Evolutionary conservation across 2,113 vertebrate genomes (phyloP), one percentile per base, ranked within the genome.

Genomic region (Seriola dumerili): DNA sequence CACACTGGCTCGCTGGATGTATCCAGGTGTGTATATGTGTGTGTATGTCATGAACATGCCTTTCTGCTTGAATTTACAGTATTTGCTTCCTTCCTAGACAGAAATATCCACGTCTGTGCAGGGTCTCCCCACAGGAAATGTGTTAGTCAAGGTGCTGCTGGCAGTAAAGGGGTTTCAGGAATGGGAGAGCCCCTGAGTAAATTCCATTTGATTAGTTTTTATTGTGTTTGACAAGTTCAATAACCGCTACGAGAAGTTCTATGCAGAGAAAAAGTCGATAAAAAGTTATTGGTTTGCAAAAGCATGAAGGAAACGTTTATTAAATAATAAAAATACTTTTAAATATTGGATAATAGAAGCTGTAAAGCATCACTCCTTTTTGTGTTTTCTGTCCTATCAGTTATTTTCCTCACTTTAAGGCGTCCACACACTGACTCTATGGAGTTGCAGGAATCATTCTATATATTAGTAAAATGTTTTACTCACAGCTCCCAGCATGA

Each of bases 401-500:
- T 66, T 14, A 3, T 44, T 38, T 6, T 36, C 10, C 48, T 16
- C 29, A 4, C 11, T 36, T 82, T 50, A 7, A 1, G 4, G 4
- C 0, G 32, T 0, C 23, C 0, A 11, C 17, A 12, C 2, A 36
- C 34, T 46, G 21, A 32, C 66, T 54, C 34, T 6, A 5, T 36
- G 4, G 34, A 36, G 34, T 36, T 34, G 38, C 12, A 57, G 3
- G 3, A 58, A 9, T 1, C 6, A 3, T 1, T 32, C 2, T 3
- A 19, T 54, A 25, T n/a, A 11, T 72, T 21, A 80, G 23, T 44
- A 5, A 73, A 77, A 1, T 13, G 65, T 70, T 55, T 38, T 63
- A 96, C 98, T 96, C 88, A 99, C 98, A 19, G 98, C 98, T 82
- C 98, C 98, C 0, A 99, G 95, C 98, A 99, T 99, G 94, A 99